phyloP scores from a whole-genome alignment of 2,113 vertebrate species.

The Phaethon lepturus region DNA sequence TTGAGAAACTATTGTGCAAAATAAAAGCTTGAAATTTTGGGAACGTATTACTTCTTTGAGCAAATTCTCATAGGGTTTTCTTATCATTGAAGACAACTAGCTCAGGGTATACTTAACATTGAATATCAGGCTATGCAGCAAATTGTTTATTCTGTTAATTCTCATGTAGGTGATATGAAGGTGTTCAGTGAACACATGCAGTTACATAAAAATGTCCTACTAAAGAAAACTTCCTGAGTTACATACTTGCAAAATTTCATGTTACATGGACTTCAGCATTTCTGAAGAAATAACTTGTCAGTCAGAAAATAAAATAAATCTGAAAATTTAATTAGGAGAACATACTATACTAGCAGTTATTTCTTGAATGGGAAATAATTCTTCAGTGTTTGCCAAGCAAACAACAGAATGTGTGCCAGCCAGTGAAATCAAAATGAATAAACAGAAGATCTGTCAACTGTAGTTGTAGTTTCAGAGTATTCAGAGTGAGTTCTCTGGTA shows the following conservation, averaged over 20 bases:
- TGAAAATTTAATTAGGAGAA: constrained; percentile 19
- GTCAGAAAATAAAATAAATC: constrained; percentile 6
- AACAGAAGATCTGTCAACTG: constrained; percentile 42
- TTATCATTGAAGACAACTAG: not conserved
- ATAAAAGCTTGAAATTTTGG: not conserved
- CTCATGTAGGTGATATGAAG: not conserved
- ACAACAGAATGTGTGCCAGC: constrained; percentile 10
- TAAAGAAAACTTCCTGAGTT: not conserved
- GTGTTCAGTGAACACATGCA: not conserved
- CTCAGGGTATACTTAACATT: not conserved
- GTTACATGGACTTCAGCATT: not conserved
- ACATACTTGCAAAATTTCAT: not conserved
- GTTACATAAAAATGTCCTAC: not conserved
- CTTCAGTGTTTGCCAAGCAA: constrained; percentile 27
- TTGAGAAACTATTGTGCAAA: not conserved
- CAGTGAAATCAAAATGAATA: constrained; percentile 17
- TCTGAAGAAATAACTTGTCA: not conserved
- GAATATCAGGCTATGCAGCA: not conserved
- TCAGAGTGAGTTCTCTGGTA: not conserved
- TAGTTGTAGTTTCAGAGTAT: not conserved
- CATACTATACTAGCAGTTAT: not conserved
- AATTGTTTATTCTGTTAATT: not conserved
- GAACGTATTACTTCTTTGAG: not conserved
- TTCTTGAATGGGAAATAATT: constrained; percentile 21
- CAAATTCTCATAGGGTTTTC: not conserved